Evolutionary conservation across 2,888 invertebrate species (phyloP).

Genomic region (Blera fallax): DNA sequence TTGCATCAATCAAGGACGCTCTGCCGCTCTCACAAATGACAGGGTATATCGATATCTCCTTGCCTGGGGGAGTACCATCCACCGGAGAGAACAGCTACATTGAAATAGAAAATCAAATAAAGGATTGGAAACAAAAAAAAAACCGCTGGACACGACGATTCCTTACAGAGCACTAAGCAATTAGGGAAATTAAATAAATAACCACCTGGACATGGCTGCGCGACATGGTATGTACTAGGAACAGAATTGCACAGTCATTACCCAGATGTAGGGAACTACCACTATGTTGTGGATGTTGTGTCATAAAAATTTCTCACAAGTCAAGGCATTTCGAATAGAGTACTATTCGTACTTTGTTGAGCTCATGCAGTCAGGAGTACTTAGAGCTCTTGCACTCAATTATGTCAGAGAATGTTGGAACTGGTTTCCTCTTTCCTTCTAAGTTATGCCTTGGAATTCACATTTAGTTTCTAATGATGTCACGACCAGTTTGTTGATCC

Average conservation of each 20-base stretch:
- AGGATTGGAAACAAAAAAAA: not conserved
- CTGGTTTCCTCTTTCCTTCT: not conserved
- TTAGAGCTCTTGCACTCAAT: constrained; percentile 41
- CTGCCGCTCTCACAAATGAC: constrained; percentile 36
- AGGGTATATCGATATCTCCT: constrained; percentile 48
- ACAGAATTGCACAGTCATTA: constrained; percentile 1
- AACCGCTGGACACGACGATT: not conserved
- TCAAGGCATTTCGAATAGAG: not conserved
- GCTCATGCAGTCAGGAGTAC: not conserved
- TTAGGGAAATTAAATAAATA: constrained; percentile 69
- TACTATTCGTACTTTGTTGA: not conserved
- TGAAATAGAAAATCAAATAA: not conserved
- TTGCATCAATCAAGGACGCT: constrained; percentile 66
- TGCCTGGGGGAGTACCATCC: not conserved
- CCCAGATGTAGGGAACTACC: not conserved
- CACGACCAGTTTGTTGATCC: constrained; percentile 48
- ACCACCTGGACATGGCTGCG: constrained; percentile 59
- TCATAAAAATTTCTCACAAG: constrained; percentile 22
- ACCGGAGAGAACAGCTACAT: not conserved
- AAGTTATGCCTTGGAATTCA: constrained; percentile 40
- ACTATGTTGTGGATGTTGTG: constrained; percentile 13
- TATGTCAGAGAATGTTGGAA: constrained; percentile 40
- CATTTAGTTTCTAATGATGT: constrained; percentile 61
- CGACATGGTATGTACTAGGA: constrained; percentile 1
- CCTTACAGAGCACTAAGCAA: constrained; percentile 37